Percentiles rank a stretch among this genome's conserved stretches.
These are phyloP conservation scores for Cataglyphis livida DNA, from an alignment of 2,888 invertebrate species.

Conservation along the genomic window DNA sequence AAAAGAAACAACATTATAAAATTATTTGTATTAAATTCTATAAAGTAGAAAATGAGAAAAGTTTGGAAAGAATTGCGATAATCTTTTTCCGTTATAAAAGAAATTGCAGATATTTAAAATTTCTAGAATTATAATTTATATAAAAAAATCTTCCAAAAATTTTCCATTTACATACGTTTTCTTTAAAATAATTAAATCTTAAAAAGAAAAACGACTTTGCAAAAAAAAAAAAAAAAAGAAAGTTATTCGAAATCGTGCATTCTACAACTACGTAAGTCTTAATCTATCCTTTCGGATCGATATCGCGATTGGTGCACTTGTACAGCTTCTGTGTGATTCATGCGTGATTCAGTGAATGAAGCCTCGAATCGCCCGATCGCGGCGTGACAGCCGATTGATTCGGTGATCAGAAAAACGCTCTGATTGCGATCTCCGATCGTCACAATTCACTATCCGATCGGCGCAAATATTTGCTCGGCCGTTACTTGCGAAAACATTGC, in stretches of 20 bases:
- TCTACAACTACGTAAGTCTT: background rate
- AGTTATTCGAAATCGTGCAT: background rate
- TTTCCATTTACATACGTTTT: background rate
- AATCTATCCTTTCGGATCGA: background rate
- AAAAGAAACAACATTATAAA: background rate
- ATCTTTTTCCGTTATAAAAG: background rate
- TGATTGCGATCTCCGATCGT: slow-evolving; percentile 22
- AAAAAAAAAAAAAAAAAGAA: background rate
- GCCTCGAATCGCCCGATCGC: background rate
- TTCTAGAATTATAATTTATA: background rate
- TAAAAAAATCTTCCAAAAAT: background rate
- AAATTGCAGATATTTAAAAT: background rate
- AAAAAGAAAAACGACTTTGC: background rate
- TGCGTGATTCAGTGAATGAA: background rate
- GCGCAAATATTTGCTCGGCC: slow-evolving; percentile 38
- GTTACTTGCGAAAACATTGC: slow-evolving; percentile 31
- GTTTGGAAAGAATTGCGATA: background rate
- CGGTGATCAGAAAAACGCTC: slow-evolving; percentile 13
- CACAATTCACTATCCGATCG: slow-evolving; percentile 32
- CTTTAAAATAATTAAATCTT: background rate
- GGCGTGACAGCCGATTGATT: slow-evolving; percentile 17
- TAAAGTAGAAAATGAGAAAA: background rate
- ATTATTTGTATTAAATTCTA: background rate
- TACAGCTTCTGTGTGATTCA: background rate
- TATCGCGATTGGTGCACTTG: background rate